These are phyloP conservation scores for Ooceraea biroi DNA, from an alignment of 1,140 invertebrate genomes.

Conservation along the genomic window DNA sequence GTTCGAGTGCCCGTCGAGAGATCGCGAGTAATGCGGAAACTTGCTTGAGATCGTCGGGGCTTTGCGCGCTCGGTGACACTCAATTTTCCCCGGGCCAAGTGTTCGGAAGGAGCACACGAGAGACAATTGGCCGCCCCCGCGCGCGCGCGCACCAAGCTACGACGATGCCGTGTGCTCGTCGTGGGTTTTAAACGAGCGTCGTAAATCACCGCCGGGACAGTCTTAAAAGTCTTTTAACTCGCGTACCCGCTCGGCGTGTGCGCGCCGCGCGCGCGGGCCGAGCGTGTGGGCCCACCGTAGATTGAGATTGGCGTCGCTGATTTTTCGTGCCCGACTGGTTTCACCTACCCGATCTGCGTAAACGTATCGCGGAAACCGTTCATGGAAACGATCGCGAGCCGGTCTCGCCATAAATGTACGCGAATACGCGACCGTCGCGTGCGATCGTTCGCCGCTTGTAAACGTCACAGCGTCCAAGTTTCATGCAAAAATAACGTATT, in stretches of 20 bases:
- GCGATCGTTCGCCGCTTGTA: neutral
- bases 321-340: constrained; percentile 68
- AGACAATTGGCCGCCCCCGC: constrained; percentile 47
- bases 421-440: neutral
- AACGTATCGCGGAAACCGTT: constrained; percentile 46
- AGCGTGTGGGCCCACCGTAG: constrained; percentile 63
- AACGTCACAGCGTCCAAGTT: neutral
- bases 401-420: constrained; percentile 68
- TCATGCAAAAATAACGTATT: too few relatives aligned
- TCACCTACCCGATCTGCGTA: constrained; percentile 56
- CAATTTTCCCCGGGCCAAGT: constrained; percentile 22
- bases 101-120: constrained; percentile 1
- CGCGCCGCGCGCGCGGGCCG: neutral
- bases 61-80: constrained; percentile 15
- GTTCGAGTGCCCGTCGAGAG: constrained; percentile 1
- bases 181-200: constrained; percentile 66
- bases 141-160: constrained; percentile 18
- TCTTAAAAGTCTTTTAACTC: constrained; percentile 67
- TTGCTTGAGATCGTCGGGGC: neutral
- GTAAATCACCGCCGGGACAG: constrained; percentile 63
- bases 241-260: constrained; percentile 28
- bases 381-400: constrained; percentile 41
- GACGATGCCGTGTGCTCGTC: constrained; percentile 44
- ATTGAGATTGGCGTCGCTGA: constrained; percentile 55
- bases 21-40: constrained; percentile 21